A percentile compares a stretch with the other conserved stretches of the same genome.
Evolutionary conservation across 2,113 vertebrate genomes (phyloP).

Genomic region (Neomonachus schauinslandi): DNA sequence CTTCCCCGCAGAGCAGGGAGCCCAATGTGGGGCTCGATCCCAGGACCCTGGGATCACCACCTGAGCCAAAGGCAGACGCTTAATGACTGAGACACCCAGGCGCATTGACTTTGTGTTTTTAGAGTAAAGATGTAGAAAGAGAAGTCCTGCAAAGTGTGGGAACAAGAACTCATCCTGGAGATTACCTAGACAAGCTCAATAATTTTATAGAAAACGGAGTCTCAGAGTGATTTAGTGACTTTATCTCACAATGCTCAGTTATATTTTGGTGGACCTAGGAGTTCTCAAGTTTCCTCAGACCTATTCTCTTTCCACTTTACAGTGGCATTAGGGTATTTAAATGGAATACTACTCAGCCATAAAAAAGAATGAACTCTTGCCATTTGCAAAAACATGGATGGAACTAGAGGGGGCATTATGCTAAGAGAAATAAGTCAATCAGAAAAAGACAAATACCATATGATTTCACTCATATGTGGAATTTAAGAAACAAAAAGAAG

Average conservation of each 20-base stretch:
- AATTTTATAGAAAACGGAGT: neutral
- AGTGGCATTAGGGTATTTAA: neutral
- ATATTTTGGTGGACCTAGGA: neutral
- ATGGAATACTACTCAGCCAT: neutral
- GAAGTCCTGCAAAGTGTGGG: neutral
- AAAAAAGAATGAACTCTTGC: neutral
- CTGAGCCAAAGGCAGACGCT: too few relatives aligned
- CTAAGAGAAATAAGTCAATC: neutral
- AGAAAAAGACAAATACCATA: neutral
- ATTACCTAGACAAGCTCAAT: neutral
- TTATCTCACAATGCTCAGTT: conserved; percentile 9
- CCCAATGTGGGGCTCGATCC: too few relatives aligned
- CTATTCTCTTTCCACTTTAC: neutral
- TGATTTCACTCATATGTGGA: neutral
- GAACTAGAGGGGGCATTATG: neutral
- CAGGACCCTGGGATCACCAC: too few relatives aligned
- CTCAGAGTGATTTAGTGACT: conserved; percentile 27
- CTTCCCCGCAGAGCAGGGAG: too few relatives aligned
- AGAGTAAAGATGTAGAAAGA: neutral
- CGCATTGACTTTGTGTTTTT: neutral
- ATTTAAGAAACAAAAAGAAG: neutral
- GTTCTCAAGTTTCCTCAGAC: neutral
- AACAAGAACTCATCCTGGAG: neutral
- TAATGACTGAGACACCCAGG: too few relatives aligned
- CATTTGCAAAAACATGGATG: neutral